A percentile compares a stretch with the other conserved stretches of the same genome.
phyloP scores from a whole-genome alignment of 1,140 invertebrate species.

The Drosophila saltans region DNA sequence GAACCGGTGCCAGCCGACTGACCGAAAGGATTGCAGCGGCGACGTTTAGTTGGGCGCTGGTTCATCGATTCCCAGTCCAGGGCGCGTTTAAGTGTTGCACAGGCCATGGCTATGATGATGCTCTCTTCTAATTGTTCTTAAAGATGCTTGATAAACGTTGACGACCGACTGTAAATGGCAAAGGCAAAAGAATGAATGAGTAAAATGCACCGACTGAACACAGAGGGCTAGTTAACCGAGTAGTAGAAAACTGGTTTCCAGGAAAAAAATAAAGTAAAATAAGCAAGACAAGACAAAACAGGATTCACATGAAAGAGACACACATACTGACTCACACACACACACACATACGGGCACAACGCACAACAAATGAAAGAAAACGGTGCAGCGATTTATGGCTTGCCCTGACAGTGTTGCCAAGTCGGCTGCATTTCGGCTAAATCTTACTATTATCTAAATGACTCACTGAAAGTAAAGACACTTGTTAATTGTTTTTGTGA shows the following conservation, averaged over 20 bases:
- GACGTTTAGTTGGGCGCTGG: constrained; percentile 91
- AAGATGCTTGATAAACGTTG: constrained; percentile 7
- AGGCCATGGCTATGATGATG: constrained; percentile 90
- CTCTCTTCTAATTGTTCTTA: constrained; percentile 12
- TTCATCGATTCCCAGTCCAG: constrained; percentile 96
- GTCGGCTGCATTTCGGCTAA: constrained; percentile 3
- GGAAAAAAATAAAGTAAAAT: constrained; percentile 40
- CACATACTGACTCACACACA: neutral
- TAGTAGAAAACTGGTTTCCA: constrained; percentile 68
- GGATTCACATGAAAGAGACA: constrained; percentile 65
- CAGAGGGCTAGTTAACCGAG: constrained; percentile 33
- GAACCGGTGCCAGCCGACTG: constrained; percentile 88
- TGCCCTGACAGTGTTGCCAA: constrained; percentile 21
- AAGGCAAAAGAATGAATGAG: constrained; percentile 31
- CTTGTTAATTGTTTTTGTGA: too few species aligned
- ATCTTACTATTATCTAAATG: neutral
- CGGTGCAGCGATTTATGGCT: constrained; percentile 71
- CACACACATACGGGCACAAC: constrained; percentile 23
- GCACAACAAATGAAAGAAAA: constrained; percentile 59
- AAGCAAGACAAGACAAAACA: constrained; percentile 39
- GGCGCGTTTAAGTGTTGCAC: constrained; percentile 96
- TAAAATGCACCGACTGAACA: constrained; percentile 17
- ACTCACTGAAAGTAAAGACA: neutral
- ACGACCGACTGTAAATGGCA: constrained; percentile 26
- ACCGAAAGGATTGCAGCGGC: constrained; percentile 93